Percentiles rank a stretch among this genome's conserved stretches.
phyloP scores from a whole-genome alignment of 2,888 invertebrate genomes.

The Cerceris ruficornis region DNA sequence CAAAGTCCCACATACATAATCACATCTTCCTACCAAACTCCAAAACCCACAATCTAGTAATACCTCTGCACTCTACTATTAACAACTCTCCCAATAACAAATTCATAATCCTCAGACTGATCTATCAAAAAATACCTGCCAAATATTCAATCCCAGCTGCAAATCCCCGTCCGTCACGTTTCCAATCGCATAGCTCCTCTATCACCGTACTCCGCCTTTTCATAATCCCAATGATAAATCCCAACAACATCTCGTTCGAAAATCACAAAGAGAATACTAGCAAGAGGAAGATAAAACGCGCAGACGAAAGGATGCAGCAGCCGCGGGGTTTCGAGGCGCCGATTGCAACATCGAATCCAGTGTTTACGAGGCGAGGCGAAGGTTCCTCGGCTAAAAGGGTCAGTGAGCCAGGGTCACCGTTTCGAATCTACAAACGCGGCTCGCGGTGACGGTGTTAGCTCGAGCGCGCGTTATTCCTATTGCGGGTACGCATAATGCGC shows the following conservation, averaged over 20 bases:
- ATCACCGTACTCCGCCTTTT: too few species aligned
- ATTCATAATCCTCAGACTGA: too few species aligned
- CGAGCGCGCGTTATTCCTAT: slow-evolving; percentile 50
- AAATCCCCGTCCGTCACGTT: too few species aligned
- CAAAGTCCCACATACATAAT: too few species aligned
- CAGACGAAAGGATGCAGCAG: slow-evolving; percentile 33
- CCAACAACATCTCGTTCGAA: not conserved
- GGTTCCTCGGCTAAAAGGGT: slow-evolving; percentile 73
- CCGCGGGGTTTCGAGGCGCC: slow-evolving; percentile 9
- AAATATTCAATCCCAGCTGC: too few species aligned
- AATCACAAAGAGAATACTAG: not conserved
- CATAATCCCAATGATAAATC: too few species aligned
- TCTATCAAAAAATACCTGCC: too few species aligned
- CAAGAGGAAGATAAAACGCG: not conserved
- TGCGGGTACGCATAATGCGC: slow-evolving; percentile 50
- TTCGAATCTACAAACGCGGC: slow-evolving; percentile 55
- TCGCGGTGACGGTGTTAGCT: slow-evolving; percentile 15
- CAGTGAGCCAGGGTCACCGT: slow-evolving; percentile 78
- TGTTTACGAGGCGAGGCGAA: slow-evolving; percentile 65
- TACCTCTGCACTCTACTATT: too few species aligned
- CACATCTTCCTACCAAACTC: too few species aligned
- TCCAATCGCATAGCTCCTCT: too few species aligned
- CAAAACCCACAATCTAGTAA: too few species aligned
- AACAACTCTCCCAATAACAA: too few species aligned
- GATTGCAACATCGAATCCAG: slow-evolving; percentile 54